phyloP scores from a whole-genome alignment of 2,888 invertebrate genomes.

The Erebia palarica region DNA sequence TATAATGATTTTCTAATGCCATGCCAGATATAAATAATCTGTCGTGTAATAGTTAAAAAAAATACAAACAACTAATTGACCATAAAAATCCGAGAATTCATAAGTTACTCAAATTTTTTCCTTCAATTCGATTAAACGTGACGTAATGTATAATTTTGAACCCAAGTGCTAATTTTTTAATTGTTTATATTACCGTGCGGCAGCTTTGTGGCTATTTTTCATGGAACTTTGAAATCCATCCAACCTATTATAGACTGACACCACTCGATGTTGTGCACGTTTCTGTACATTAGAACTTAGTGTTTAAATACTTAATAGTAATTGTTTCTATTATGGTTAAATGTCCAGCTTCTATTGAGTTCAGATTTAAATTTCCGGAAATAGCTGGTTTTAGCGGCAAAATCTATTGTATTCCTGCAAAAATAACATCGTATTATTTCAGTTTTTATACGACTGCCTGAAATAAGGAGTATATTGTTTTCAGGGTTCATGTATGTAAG shows the following conservation, averaged over 20 bases:
- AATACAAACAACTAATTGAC: too few species aligned
- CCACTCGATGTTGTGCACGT: conserved; percentile 79
- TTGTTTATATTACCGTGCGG: conserved; percentile 38
- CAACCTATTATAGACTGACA: conserved; percentile 82
- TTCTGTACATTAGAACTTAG: conserved; percentile 72
- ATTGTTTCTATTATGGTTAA: conserved; percentile 38
- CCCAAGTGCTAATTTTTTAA: conserved; percentile 32
- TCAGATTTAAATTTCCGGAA: background rate
- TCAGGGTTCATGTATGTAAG: too few species aligned
- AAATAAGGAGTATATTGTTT: too few species aligned
- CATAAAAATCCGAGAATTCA: too few species aligned
- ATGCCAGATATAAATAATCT: too few species aligned
- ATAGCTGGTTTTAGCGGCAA: too few species aligned
- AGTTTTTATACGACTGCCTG: too few species aligned
- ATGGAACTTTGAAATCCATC: conserved; percentile 69
- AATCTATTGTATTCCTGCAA: background rate
- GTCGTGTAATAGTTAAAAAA: too few species aligned
- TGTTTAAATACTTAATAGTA: conserved; percentile 58
- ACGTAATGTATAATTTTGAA: conserved; percentile 12
- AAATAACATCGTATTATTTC: too few species aligned
- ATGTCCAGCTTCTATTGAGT: conserved; percentile 1
- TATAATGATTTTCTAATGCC: too few species aligned
- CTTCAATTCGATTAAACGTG: background rate
- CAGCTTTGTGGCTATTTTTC: conserved; percentile 54
- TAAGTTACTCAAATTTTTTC: too few species aligned